Conservation (phyloP, 92 coral and sea anemone species). For the Palythoa caribaeorum region DNA sequence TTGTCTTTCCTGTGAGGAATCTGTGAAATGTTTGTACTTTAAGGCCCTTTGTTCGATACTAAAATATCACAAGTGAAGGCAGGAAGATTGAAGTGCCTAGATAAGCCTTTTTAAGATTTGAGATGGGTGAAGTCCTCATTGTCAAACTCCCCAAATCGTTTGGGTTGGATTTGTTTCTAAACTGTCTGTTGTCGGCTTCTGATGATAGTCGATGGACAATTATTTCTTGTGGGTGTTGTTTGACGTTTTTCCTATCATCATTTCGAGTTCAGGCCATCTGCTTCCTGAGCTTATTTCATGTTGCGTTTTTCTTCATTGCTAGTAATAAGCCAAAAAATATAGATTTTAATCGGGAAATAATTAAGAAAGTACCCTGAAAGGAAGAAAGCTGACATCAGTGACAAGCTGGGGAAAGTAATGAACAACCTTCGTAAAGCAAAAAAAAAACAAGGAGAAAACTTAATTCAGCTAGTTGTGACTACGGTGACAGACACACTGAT, state of each 20-base stretch:
- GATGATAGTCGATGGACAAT: background rate
- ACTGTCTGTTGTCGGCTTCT: background rate
- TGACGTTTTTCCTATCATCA: background rate
- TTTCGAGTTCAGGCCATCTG: constrained; percentile 8
- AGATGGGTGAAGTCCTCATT: background rate
- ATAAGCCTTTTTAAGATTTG: background rate
- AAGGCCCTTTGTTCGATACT: background rate
- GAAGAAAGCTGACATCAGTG: no score
- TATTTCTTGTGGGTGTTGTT: background rate
- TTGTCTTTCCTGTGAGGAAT: background rate
- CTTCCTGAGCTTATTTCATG: background rate
- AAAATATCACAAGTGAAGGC: background rate
- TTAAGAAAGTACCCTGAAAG: no score
- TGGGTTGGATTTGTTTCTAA: background rate
- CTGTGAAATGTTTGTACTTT: background rate
- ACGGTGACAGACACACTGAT: no score
- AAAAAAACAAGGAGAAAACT: no score
- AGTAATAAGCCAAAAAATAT: background rate
- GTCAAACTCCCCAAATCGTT: constrained; percentile 3
- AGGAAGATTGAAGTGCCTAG: background rate
- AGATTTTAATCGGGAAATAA: no score
- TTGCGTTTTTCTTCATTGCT: background rate
- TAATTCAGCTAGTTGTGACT: no score
- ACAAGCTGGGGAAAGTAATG: no score
- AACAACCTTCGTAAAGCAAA: no score